These are phyloP conservation scores for Neodiprion lecontei DNA, from an alignment of 1,140 invertebrate genomes.

Conservation along the genomic window DNA sequence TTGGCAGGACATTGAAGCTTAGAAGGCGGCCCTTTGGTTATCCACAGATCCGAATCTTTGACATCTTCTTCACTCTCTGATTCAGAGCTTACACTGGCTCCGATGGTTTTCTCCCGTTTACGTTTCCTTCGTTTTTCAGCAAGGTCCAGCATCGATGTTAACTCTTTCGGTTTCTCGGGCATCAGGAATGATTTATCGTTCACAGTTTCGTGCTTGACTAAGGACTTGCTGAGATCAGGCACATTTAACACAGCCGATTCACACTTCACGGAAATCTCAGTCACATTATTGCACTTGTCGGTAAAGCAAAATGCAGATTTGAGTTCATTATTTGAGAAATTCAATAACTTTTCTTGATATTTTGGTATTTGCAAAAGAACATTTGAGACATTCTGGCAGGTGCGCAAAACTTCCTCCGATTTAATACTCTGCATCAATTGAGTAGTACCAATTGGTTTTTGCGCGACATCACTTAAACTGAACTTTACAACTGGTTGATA, in stretches of 20 bases:
- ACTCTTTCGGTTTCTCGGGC: constrained; percentile 42
- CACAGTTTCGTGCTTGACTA: constrained; percentile 37
- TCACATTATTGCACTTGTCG: constrained; percentile 55
- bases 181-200: constrained; percentile 36
- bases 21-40: constrained; percentile 61
- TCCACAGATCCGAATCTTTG: constrained; percentile 53
- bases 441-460: constrained; percentile 39
- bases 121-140: constrained; percentile 54
- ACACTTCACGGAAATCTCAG: constrained; percentile 44
- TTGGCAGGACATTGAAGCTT: constrained; percentile 55
- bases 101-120: constrained; percentile 42
- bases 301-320: constrained; percentile 44
- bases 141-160: constrained; percentile 53
- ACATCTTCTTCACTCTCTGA: constrained; percentile 53
- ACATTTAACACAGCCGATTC: constrained; percentile 57
- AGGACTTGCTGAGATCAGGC: constrained; percentile 51
- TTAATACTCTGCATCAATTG: constrained; percentile 52
- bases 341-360: constrained; percentile 54
- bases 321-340: constrained; percentile 48
- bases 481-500: constrained; percentile 49
- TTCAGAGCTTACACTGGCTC: constrained; percentile 47
- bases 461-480: constrained; percentile 39
- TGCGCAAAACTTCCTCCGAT: constrained; percentile 53
- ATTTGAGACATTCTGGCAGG: constrained; percentile 56
- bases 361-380: constrained; percentile 56